Percentiles rank a stretch among this genome's conserved stretches.
phyloP scores from a whole-genome alignment of 2,113 vertebrate species.

The Albula goreensis region DNA sequence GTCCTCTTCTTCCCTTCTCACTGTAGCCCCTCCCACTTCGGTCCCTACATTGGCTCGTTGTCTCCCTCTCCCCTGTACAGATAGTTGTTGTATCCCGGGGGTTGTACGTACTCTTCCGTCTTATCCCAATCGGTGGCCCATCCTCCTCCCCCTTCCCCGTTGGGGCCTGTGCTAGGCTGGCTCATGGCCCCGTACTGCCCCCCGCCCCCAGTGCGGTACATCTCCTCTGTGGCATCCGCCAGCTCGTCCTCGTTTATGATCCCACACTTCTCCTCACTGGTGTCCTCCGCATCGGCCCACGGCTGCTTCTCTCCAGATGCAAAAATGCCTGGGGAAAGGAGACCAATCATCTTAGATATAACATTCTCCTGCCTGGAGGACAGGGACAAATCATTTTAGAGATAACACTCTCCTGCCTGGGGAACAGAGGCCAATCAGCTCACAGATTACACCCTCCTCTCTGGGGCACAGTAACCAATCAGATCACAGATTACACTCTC shows the following conservation, averaged over 20 bases:
- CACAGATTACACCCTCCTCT: too few relatives aligned
- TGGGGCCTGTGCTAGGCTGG: slow-evolving; percentile 63
- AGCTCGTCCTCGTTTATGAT: slow-evolving; percentile 96
- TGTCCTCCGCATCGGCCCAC: slow-evolving; percentile 95
- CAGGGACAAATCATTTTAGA: neutral
- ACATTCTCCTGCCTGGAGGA: neutral
- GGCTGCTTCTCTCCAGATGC: slow-evolving; percentile 96
- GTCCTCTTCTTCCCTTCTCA: slow-evolving; percentile 6
- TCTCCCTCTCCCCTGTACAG: slow-evolving; percentile 75
- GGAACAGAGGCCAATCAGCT: neutral
- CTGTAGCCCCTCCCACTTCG: neutral
- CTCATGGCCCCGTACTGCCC: slow-evolving; percentile 92
- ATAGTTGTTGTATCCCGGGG: slow-evolving; percentile 81
- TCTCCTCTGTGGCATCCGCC: slow-evolving; percentile 93
- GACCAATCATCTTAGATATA: neutral
- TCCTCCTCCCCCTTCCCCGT: slow-evolving; percentile 62
- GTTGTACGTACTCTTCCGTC: slow-evolving; percentile 94
- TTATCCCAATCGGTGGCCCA: slow-evolving; percentile 97
- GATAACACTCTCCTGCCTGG: neutral
- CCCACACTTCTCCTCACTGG: slow-evolving; percentile 96
- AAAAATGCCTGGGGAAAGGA: slow-evolving; percentile 76
- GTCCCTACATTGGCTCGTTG: slow-evolving; percentile 66
- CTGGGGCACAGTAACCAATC: too few relatives aligned
- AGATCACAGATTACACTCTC: neutral
- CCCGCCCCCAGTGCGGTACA: slow-evolving; percentile 79